Evolutionary conservation across 1,140 invertebrate genomes (phyloP).

Genomic region (Mya arenaria): DNA sequence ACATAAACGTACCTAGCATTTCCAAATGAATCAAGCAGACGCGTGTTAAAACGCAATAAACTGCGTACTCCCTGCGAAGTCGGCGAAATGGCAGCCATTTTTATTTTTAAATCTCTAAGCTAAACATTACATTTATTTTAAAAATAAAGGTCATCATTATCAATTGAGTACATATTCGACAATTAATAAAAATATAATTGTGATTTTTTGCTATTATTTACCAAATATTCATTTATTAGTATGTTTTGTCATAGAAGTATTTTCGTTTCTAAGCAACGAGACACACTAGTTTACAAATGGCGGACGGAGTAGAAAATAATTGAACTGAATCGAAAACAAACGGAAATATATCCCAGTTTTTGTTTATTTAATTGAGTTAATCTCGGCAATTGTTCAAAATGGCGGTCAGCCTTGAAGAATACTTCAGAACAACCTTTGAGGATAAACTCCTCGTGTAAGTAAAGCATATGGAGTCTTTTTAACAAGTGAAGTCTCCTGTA

Average conservation of each 20-base stretch:
- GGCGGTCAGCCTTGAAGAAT: slow-evolving; percentile 80
- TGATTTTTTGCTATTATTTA: background rate
- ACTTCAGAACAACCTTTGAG: slow-evolving; percentile 80
- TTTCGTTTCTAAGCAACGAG: slow-evolving; percentile 51
- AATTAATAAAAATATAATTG: too few species aligned
- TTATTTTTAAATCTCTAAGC: slow-evolving; percentile 13
- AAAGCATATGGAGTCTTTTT: too few species aligned
- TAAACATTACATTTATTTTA: background rate
- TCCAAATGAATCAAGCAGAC: too few species aligned
- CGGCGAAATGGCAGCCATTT: slow-evolving; percentile 53
- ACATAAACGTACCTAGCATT: too few species aligned
- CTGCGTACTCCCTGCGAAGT: too few species aligned
- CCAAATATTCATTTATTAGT: background rate
- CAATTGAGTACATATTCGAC: too few species aligned
- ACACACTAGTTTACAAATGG: slow-evolving; percentile 63
- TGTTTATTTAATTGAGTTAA: background rate
- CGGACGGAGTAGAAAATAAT: slow-evolving; percentile 24
- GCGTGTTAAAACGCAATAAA: too few species aligned
- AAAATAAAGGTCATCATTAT: background rate
- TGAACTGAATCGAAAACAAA: background rate
- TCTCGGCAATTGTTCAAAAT: slow-evolving; percentile 62
- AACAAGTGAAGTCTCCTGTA: too few species aligned
- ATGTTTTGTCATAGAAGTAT: background rate
- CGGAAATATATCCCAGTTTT: background rate
- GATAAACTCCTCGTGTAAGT: slow-evolving; percentile 81